Percentiles rank a stretch among this genome's conserved stretches.
These are phyloP conservation scores for Pseudachorutes palmiensis DNA, from an alignment of 1,140 invertebrate species.

Conservation along the genomic window DNA sequence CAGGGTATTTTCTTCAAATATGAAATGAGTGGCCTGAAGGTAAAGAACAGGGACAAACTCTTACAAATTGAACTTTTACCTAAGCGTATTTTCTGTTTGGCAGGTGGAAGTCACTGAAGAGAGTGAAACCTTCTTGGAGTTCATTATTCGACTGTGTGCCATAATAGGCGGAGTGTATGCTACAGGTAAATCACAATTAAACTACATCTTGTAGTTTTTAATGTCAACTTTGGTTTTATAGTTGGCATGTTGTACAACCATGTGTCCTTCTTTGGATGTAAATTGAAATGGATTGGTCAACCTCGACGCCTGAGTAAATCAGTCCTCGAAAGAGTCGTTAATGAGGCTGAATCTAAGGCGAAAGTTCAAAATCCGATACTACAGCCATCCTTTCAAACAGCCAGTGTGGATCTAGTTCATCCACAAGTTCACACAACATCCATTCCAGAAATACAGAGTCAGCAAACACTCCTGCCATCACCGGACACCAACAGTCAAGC, in stretches of 20 bases:
- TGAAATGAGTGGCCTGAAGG: slow-evolving; percentile 79
- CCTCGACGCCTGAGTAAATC: neutral
- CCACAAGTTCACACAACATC: too few species aligned
- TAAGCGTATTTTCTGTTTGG: slow-evolving; percentile 7
- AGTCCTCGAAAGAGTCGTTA: neutral
- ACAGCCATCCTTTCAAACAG: slow-evolving; percentile 2
- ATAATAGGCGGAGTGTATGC: slow-evolving; percentile 85
- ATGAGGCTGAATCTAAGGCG: neutral
- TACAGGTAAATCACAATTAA: slow-evolving; percentile 50
- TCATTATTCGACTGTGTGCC: slow-evolving; percentile 76
- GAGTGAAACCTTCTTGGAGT: slow-evolving; percentile 66
- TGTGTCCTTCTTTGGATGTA: slow-evolving; percentile 24
- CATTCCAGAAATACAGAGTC: too few species aligned
- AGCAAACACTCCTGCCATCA: too few species aligned
- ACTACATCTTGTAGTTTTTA: neutral
- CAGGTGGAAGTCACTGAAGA: slow-evolving; percentile 61
- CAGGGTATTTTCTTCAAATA: slow-evolving; percentile 88
- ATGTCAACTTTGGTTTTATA: neutral
- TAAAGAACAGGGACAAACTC: too few species aligned
- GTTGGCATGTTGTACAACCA: slow-evolving; percentile 37
- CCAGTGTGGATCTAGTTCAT: slow-evolving; percentile 13
- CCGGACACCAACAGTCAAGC: too few species aligned
- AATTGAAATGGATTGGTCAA: neutral
- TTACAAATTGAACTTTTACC: slow-evolving; percentile 3
- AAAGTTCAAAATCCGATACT: slow-evolving; percentile 14